Evolutionary conservation across 2,888 invertebrate species (phyloP), one percentile per base, ranked within the genome.

Genomic region (Brachylomia viminalis): DNA sequence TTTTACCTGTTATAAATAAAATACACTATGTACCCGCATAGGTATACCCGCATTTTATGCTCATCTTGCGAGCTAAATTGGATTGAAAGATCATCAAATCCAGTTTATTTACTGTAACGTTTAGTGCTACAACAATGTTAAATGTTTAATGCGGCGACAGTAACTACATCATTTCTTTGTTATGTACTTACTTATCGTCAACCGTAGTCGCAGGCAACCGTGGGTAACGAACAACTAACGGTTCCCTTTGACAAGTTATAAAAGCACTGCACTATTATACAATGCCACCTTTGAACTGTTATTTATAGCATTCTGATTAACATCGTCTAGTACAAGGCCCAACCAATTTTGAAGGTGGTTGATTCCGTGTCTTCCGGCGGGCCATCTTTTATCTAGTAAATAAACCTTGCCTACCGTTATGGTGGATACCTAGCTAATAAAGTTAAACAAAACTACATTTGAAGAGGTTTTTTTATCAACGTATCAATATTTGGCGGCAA

Each of bases 151-250:
- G 2, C 8, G 58, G 47, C 45, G 38, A 54, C 56, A 27, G 79
- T 64, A 72, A 49, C 47, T 49, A 56, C 62, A 64, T 64, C 13
- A 62, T 62, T 70, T 71, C n/a, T 42, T n/a, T n/a, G n/a, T n/a
- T 1, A 64, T 4, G 30, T 56, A 42, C 4, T 49, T 56, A 42
- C 4, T 49, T 42, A 56, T 49, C 52, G 72, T 72, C 42, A 79
- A 58, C 64, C n/a, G n/a, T 5, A 64, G 56, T 52, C 64, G 65
- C 56, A 49, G 42, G 23, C 56, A 77, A 58, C 79, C 20, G 64
- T 59, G 72, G 72, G 45, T 58, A 58, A 72, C 77, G 72, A 65
- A 38, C 64, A 72, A 52, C 56, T 64, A 72, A 78, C 77, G 52
- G 77, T 72, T 27, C 0, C 1, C 56, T 58, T 79, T 65, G 72